A percentile compares a stretch with the other conserved stretches of the same genome.
Conservation (phyloP, 2,888 invertebrate species). For the Eurytoma adleriae region DNA sequence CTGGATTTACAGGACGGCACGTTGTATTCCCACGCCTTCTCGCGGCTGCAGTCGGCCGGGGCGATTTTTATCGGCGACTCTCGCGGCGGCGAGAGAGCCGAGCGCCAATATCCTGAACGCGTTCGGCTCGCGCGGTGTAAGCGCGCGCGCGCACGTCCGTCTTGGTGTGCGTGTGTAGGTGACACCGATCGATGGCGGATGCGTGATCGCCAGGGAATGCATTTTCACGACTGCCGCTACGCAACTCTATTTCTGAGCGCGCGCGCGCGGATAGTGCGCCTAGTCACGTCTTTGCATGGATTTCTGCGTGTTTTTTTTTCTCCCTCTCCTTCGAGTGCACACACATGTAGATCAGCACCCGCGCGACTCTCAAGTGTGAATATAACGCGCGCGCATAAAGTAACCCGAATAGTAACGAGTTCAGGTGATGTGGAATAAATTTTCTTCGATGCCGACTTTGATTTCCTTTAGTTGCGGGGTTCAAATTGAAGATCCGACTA, state of each 20-base stretch:
- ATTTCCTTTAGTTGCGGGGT: too few species aligned
- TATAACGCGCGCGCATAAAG: too few species aligned
- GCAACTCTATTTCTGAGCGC: constrained; percentile 18
- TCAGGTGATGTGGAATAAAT: too few species aligned
- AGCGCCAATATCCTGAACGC: too few species aligned
- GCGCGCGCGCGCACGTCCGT: background rate
- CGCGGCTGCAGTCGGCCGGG: constrained; percentile 52
- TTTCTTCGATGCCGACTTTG: too few species aligned
- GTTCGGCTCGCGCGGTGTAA: background rate
- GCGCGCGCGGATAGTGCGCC: background rate
- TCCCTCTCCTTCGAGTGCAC: too few species aligned
- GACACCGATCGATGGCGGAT: constrained; percentile 48
- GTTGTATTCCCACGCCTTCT: constrained; percentile 73
- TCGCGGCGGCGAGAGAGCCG: too few species aligned
- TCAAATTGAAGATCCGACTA: too few species aligned
- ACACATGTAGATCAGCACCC: too few species aligned
- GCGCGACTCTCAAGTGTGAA: too few species aligned
- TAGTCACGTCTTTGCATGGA: too few species aligned
- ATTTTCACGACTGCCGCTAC: background rate
- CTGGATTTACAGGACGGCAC: constrained; percentile 70
- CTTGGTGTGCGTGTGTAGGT: background rate
- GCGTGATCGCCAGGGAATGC: constrained; percentile 8
- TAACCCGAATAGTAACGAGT: too few species aligned
- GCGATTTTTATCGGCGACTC: constrained; percentile 17
- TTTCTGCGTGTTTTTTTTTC: background rate